Percentiles rank a stretch among this genome's conserved stretches.
Conservation (phyloP, 2,888 invertebrate genomes). For the Pterobdella sp. region DNA sequence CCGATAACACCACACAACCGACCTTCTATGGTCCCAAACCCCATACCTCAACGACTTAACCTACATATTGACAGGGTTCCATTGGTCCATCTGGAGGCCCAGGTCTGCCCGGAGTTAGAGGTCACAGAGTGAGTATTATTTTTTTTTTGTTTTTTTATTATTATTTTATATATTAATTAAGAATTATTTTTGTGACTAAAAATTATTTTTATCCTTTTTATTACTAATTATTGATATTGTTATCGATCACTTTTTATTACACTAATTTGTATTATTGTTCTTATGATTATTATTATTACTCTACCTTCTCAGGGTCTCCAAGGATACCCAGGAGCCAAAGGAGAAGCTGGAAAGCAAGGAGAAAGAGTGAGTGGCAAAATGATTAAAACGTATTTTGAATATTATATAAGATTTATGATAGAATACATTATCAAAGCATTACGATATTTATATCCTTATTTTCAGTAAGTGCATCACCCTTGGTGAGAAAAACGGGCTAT, state of each 20-base stretch:
- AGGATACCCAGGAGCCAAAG: constrained; percentile 36
- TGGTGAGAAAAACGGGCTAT: neutral
- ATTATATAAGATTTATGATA: neutral
- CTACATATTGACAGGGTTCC: too few species aligned
- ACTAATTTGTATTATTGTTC: too few species aligned
- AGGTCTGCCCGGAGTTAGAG: constrained; percentile 37
- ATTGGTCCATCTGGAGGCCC: constrained; percentile 36
- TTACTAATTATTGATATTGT: too few species aligned
- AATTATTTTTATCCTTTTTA: too few species aligned
- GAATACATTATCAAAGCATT: neutral
- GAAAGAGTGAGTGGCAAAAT: constrained; percentile 29
- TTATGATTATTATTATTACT: too few species aligned
- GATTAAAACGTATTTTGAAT: neutral
- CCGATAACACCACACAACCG: too few species aligned
- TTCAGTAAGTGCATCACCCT: neutral
- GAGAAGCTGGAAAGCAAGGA: constrained; percentile 37
- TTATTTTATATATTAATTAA: too few species aligned
- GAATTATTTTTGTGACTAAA: too few species aligned
- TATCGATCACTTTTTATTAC: too few species aligned
- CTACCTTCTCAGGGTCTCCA: constrained; percentile 34
- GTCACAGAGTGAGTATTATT: constrained; percentile 20
- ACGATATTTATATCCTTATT: neutral
- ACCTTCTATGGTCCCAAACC: too few species aligned
- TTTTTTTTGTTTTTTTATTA: too few species aligned
- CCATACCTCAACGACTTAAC: too few species aligned